Evolutionary conservation across 1,140 invertebrate species (phyloP).

Genomic region (Drosophila gunungcola): DNA sequence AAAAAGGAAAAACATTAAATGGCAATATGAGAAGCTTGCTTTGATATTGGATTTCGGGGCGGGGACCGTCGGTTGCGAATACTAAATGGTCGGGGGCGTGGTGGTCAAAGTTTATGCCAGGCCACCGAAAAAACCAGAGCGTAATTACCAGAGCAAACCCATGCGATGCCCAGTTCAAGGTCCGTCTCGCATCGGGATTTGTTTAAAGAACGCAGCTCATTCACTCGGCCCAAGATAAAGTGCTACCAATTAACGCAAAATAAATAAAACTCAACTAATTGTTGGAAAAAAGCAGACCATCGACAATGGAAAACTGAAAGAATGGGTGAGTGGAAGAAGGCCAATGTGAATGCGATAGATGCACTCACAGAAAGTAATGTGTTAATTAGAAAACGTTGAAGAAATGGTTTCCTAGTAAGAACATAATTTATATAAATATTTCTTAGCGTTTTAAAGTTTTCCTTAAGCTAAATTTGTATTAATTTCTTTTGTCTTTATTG

Average conservation of each 20-base stretch:
- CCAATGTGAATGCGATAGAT: conserved; percentile 14
- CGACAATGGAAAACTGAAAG: conserved; percentile 41
- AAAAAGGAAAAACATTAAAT: conserved; percentile 75
- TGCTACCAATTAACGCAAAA: conserved; percentile 84
- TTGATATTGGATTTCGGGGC: conserved; percentile 76
- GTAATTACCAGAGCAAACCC: conserved; percentile 66
- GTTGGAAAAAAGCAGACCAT: conserved; percentile 67
- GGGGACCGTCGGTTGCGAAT: conserved; percentile 21
- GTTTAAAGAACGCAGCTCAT: conserved; percentile 82
- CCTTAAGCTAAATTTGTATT: too few species aligned
- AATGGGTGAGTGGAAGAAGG: conserved; percentile 26
- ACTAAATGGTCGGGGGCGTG: neutral
- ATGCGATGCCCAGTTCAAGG: conserved; percentile 64
- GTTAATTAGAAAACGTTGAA: neutral
- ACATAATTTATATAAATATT: too few species aligned
- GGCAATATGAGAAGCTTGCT: conserved; percentile 75
- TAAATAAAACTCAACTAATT: conserved; percentile 84
- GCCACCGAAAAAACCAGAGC: conserved; percentile 38
- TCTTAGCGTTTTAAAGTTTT: too few species aligned
- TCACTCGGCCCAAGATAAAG: conserved; percentile 82
- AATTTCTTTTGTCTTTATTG: too few species aligned
- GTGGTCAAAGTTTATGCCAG: conserved; percentile 28
- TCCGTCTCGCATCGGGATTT: conserved; percentile 58
- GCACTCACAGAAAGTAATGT: conserved; percentile 6
- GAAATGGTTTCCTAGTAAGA: too few species aligned